Conservation (phyloP, 2,888 invertebrate species). For the Xestia sexstrigata region DNA sequence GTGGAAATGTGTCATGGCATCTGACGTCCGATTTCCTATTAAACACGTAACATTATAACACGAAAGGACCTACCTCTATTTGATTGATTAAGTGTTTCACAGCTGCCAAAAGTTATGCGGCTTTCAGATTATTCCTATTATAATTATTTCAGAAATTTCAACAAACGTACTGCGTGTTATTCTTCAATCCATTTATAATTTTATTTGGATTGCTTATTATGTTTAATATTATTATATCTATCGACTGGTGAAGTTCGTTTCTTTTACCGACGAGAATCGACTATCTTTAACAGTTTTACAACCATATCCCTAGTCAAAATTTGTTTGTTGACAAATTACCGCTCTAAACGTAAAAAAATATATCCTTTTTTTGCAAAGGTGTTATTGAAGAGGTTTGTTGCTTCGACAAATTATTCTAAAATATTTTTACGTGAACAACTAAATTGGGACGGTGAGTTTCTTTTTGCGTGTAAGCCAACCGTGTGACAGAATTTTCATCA, state of each 20-base stretch:
- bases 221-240: slow-evolving; percentile 17
- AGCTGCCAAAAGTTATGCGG: slow-evolving; percentile 49
- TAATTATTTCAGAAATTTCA: slow-evolving; percentile 11
- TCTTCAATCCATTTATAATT: slow-evolving; percentile 36
- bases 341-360: slow-evolving; percentile 12
- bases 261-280: slow-evolving; percentile 22
- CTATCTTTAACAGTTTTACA: slow-evolving; percentile 67
- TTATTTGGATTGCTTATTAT: slow-evolving; percentile 39
- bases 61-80: slow-evolving; percentile 15
- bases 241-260: slow-evolving; percentile 30
- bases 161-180: slow-evolving; percentile 22
- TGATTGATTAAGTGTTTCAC: slow-evolving; percentile 36
- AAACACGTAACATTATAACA: slow-evolving; percentile 16
- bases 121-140: slow-evolving; percentile 16
- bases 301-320: slow-evolving; percentile 63
- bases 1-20: slow-evolving; percentile 64
- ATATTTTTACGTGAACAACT: slow-evolving; percentile 37
- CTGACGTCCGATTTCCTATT: slow-evolving; percentile 40
- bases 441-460: slow-evolving; percentile 71
- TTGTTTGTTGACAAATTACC: slow-evolving; percentile 35
- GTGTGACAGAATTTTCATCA: slow-evolving; percentile 78
- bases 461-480: slow-evolving; percentile 61
- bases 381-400: slow-evolving; percentile 21
- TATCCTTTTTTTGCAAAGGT: slow-evolving; percentile 9
- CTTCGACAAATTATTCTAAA: slow-evolving; percentile 29